Evolutionary conservation across 1,140 invertebrate species (phyloP).

Genomic region (Drosophila santomea): DNA sequence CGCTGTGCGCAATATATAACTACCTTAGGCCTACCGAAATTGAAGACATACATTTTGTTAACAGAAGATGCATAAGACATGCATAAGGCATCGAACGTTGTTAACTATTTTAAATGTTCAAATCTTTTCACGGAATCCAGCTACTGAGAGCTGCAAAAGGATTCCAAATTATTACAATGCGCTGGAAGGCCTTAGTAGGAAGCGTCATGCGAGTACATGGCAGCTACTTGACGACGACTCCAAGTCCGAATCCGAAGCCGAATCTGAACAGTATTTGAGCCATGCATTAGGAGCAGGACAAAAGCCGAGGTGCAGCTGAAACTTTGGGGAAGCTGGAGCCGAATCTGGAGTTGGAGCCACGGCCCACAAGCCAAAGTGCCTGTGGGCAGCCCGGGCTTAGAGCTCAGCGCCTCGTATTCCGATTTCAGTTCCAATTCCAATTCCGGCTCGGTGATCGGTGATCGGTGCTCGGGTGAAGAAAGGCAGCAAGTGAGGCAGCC

Average conservation of each 20-base stretch:
- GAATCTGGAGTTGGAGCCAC: constrained; percentile 28
- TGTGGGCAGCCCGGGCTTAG: constrained; percentile 61
- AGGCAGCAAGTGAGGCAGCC: constrained; percentile 45
- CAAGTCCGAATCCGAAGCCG: constrained; percentile 41
- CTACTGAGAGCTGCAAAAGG: constrained; percentile 42
- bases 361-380: constrained; percentile 76
- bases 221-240: constrained; percentile 69
- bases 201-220: constrained; percentile 65
- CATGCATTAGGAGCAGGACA: constrained; percentile 36
- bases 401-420: constrained; percentile 32
- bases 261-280: constrained; percentile 19
- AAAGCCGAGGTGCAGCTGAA: constrained; percentile 18
- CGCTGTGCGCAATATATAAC: constrained; percentile 7
- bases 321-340: constrained; percentile 7
- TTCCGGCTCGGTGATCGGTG: constrained; percentile 39
- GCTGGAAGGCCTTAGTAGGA: constrained; percentile 67
- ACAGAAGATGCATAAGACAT: too few species aligned
- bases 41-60: not conserved
- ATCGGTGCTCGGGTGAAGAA: constrained; percentile 45
- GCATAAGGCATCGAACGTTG: too few species aligned
- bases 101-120: too few species aligned
- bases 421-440: constrained; percentile 42
- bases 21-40: not conserved
- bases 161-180: constrained; percentile 72
- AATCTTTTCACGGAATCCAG: not conserved